phyloP scores from a whole-genome alignment of 2,797 vertebrate species.

The Sciurus carolinensis region DNA sequence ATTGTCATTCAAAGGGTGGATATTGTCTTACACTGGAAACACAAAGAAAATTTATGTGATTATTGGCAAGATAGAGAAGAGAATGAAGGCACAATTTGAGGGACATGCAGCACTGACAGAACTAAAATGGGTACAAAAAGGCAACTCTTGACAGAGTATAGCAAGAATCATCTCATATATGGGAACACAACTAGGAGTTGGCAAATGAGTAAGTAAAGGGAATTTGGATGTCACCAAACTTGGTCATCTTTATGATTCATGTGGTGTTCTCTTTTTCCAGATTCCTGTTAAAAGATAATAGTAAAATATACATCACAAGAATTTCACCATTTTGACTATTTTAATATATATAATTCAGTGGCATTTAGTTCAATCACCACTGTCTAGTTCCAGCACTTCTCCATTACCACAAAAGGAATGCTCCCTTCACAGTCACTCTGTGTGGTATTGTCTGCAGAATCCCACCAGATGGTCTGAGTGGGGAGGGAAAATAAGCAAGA shows the following conservation, averaged over 20 bases:
- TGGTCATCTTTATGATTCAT: not conserved
- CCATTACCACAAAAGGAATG: not conserved
- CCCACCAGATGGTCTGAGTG: conserved; percentile 71
- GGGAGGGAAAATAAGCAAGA: conserved; percentile 37
- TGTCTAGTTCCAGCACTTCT: not conserved
- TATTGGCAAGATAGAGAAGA: not conserved
- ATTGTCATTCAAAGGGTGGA: not conserved
- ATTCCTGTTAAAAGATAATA: not conserved
- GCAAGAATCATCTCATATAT: not conserved
- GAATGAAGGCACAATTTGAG: not conserved
- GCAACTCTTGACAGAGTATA: not conserved
- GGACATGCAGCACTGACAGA: not conserved
- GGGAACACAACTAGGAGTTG: not conserved
- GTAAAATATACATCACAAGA: not conserved
- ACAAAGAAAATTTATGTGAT: not conserved
- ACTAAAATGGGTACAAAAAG: not conserved
- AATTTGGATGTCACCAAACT: not conserved
- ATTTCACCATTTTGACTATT: not conserved
- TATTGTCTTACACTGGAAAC: not conserved
- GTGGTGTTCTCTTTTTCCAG: not conserved
- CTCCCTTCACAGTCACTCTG: conserved; percentile 41
- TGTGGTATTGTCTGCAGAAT: conserved; percentile 67
- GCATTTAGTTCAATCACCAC: not conserved
- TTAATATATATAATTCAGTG: not conserved
- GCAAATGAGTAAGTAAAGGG: not conserved